A percentile compares a stretch with the other conserved stretches of the same genome.
phyloP scores from a whole-genome alignment of 2,888 invertebrate species.

The Diploptera punctata region DNA sequence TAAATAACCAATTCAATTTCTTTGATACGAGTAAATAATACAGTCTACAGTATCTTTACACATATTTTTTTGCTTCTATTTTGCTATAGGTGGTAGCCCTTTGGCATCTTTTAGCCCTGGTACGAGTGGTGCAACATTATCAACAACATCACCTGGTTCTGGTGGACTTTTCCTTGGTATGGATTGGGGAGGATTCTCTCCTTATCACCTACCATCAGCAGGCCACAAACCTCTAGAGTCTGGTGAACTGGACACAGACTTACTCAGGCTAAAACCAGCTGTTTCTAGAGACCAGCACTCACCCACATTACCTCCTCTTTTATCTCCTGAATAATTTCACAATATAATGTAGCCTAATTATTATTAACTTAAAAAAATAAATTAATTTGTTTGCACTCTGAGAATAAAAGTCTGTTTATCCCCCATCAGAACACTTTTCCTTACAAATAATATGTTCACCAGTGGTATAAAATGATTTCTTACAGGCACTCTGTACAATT shows the following conservation, averaged over 20 bases:
- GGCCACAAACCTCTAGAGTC: slow-evolving; percentile 35
- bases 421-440: too few relatives aligned
- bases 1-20: too few relatives aligned
- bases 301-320: slow-evolving; percentile 26
- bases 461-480: too few relatives aligned
- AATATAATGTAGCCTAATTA: too few relatives aligned
- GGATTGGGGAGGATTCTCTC: slow-evolving; percentile 47
- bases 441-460: too few relatives aligned
- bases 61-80: too few relatives aligned
- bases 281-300: slow-evolving; percentile 24
- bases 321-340: slow-evolving; percentile 34
- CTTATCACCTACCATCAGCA: slow-evolving; percentile 40
- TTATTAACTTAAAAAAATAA: too few relatives aligned
- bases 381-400: too few relatives aligned
- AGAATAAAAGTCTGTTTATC: too few relatives aligned
- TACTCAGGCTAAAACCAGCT: slow-evolving; percentile 39
- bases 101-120: slow-evolving; percentile 41
- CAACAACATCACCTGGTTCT: slow-evolving; percentile 33
- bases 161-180: slow-evolving; percentile 48
- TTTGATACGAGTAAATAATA: too few relatives aligned
- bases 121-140: slow-evolving; percentile 17
- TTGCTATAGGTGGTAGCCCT: slow-evolving; percentile 33
- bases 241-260: slow-evolving; percentile 38
- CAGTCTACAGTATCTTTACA: too few relatives aligned
- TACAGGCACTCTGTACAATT: too few relatives aligned